Base-by-base conservation (phyloP, 2,888 invertebrate species). In the Heliconius sara region DNA sequence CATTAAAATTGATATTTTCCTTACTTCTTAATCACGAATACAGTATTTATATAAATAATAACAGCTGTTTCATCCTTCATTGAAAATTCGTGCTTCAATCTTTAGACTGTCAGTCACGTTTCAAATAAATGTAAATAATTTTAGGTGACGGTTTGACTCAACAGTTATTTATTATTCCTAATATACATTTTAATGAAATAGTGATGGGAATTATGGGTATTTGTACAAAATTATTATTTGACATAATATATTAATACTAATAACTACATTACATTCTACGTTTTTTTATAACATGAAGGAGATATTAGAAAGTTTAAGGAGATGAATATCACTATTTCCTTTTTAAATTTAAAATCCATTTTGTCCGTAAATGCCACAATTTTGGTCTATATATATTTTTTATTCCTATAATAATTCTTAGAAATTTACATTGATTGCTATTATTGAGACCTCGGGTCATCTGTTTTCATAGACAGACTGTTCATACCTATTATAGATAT, bases 81-180 rank as follows among this genome's bases (percentile, higher is more conserved):
- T 81, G 75, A 70, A 77, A 79, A 79, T 81, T 81, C 83, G 83
- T 83, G 81, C 83, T 63, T 70, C 67, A 75, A 80, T 80, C 80
- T 81, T 79, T 77, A 81, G 77, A 77, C 65, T 81, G 72, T 74
- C 79, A 78, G 83, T 83, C 83, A 83, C 82, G 83, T 82, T 81
- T 81, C 70, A 79, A 81, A 78, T 78, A 79, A 78, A 78, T 75
- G 67, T 70, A 73, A 82, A n/a, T 79, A 81, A 78, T 79, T 76
- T 81, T 76, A 76, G 81, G 77, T 71, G 27, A 57, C 70, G n/a
- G 30, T 60, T 70, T 66, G 79, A 74, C 77, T 74, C 67, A 78
- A 75, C 68, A 78, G 63, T 52, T 19, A 77, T 10, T 68, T 68
- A 39, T 25, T 70, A 52, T 66, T 34, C 16, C 43, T 22, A 0